phyloP scores from a whole-genome alignment of 2,888 invertebrate species.

The Spatulosminthurus flaviceps region DNA sequence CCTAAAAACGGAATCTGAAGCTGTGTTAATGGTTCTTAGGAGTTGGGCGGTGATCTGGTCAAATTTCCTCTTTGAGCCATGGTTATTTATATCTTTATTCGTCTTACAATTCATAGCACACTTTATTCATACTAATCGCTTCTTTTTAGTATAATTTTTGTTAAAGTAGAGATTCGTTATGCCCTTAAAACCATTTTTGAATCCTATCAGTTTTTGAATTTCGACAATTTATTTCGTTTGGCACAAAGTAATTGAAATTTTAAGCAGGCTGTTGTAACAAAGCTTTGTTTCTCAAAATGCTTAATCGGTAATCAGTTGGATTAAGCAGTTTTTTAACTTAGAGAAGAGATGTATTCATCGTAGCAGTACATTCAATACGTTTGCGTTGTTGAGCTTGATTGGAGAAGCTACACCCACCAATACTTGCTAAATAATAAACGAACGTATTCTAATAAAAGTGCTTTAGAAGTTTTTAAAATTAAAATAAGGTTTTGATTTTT shows the following conservation, averaged over 20 bases:
- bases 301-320: too few relatives aligned
- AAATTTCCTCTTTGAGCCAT: background rate
- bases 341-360: too few relatives aligned
- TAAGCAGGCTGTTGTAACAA: background rate
- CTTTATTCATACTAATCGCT: background rate
- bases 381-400: too few relatives aligned
- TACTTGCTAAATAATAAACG: too few relatives aligned
- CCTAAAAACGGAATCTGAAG: background rate
- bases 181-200: background rate
- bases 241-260: background rate
- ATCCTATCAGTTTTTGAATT: background rate
- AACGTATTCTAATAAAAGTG: too few relatives aligned
- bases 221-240: background rate
- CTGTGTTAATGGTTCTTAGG: too few relatives aligned
- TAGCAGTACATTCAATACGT: too few relatives aligned
- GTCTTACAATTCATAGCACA: background rate
- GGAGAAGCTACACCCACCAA: too few relatives aligned
- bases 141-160: slow-evolving; percentile 14
- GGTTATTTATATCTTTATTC: background rate
- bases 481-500: too few relatives aligned
- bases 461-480: too few relatives aligned
- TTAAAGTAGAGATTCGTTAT: background rate
- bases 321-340: too few relatives aligned
- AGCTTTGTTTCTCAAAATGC: background rate
- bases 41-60: background rate